phyloP scores from a whole-genome alignment of 2,113 vertebrate genomes.

The Chrysochloris asiatica region DNA sequence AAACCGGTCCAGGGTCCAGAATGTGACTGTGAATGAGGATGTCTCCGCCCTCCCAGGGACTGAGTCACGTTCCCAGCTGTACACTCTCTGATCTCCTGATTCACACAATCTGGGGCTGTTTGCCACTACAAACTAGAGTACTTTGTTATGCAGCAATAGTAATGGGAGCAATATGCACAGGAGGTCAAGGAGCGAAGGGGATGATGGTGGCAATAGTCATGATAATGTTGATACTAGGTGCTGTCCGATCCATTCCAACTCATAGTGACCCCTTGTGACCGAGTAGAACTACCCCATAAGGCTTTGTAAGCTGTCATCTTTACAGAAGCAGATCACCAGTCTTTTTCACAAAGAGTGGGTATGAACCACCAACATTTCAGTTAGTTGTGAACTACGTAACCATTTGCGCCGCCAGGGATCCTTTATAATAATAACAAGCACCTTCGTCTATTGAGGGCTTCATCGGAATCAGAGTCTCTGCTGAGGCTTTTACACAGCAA shows the following conservation, averaged over 20 bases:
- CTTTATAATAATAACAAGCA: neutral
- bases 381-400: neutral
- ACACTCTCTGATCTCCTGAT: neutral
- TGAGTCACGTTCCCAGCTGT: neutral
- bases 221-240: too few relatives aligned
- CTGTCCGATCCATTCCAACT: neutral
- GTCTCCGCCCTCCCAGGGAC: too few relatives aligned
- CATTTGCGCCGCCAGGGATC: neutral
- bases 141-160: too few relatives aligned
- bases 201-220: neutral
- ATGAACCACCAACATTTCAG: neutral
- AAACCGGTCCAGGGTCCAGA: neutral
- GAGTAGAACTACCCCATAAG: too few relatives aligned
- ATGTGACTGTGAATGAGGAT: fast-evolving
- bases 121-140: too few relatives aligned
- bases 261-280: neutral
- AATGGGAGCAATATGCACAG: neutral
- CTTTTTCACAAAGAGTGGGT: neutral
- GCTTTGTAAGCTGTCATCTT: too few relatives aligned
- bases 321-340: too few relatives aligned
- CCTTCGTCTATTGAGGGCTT: neutral
- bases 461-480: neutral
- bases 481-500: too few relatives aligned
- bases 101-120: neutral
- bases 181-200: neutral